phyloP scores from a whole-genome alignment of 2,797 vertebrate species.

The Tragelaphus eurycerus region DNA sequence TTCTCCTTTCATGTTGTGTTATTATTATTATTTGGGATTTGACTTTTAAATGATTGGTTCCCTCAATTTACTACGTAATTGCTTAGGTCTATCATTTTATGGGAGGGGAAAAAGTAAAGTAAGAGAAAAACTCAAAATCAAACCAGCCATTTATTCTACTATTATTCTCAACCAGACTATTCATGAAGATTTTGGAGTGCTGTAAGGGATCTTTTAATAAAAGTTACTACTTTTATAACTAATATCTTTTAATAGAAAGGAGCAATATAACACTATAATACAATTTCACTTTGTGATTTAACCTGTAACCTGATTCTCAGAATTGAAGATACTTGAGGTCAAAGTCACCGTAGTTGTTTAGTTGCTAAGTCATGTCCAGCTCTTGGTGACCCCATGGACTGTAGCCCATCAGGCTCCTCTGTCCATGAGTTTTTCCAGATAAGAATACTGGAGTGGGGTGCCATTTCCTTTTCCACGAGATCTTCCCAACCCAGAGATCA shows the following conservation, averaged over 20 bases:
- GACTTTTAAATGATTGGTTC: slow-evolving; percentile 4
- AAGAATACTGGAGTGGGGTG: not conserved
- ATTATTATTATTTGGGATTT: not conserved
- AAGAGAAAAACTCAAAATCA: slow-evolving; percentile 21
- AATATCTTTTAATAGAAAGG: slow-evolving; percentile 4
- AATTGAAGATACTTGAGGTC: not conserved
- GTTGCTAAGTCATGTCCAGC: not conserved
- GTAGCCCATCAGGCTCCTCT: not conserved
- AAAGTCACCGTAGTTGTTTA: not conserved
- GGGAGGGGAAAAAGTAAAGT: not conserved
- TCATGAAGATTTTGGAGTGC: not conserved
- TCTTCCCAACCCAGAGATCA: not conserved
- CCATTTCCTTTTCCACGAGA: not conserved
- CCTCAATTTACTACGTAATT: not conserved
- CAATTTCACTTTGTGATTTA: not conserved
- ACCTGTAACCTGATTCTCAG: not conserved
- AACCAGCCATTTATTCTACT: not conserved
- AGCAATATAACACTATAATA: not conserved
- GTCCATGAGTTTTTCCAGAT: not conserved
- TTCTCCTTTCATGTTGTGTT: not conserved
- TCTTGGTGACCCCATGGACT: not conserved
- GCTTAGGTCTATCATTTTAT: not conserved
- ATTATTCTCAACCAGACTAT: not conserved
- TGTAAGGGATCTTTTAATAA: not conserved
- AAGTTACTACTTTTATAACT: not conserved